Evolutionary conservation across 2,888 invertebrate genomes (phyloP).

Genomic region (Bombylius major): DNA sequence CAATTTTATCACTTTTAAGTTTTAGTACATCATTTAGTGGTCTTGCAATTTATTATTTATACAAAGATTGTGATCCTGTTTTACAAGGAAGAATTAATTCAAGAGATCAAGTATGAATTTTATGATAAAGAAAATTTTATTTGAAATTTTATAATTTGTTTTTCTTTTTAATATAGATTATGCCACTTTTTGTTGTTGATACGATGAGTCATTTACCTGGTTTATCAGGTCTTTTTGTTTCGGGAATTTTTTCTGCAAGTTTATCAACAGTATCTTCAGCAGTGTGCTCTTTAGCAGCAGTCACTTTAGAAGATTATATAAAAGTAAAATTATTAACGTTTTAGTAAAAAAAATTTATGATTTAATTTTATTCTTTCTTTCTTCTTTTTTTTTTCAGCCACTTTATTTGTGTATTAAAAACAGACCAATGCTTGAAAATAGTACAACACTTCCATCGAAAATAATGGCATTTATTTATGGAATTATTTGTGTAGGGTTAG

Average conservation of each 20-base stretch:
- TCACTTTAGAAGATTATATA: conserved; percentile 78
- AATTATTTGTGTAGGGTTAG: conserved; percentile 60
- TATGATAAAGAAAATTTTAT: not conserved
- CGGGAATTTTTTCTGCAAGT: conserved; percentile 84
- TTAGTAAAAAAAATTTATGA: too few relatives aligned
- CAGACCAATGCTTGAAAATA: conserved; percentile 30
- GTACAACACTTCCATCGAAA: conserved; percentile 46
- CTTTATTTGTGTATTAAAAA: conserved; percentile 29
- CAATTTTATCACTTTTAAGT: conserved; percentile 61
- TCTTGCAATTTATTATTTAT: conserved; percentile 72
- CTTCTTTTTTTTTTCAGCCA: conserved; percentile 24
- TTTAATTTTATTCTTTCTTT: too few relatives aligned
- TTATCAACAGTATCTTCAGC: conserved; percentile 86
- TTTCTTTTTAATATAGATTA: conserved; percentile 35
- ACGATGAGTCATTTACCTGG: conserved; percentile 62
- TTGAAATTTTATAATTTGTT: not conserved
- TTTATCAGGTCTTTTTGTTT: conserved; percentile 77
- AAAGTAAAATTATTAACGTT: conserved; percentile 30
- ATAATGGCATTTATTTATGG: conserved; percentile 61
- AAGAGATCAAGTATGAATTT: conserved; percentile 47
- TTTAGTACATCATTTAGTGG: conserved; percentile 65
- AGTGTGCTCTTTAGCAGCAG: conserved; percentile 80
- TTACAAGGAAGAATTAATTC: conserved; percentile 46
- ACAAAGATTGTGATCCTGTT: conserved; percentile 70
- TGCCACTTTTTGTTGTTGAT: conserved; percentile 68